phyloP scores from a whole-genome alignment of 2,113 vertebrate species.

The Seriola rivoliana region DNA sequence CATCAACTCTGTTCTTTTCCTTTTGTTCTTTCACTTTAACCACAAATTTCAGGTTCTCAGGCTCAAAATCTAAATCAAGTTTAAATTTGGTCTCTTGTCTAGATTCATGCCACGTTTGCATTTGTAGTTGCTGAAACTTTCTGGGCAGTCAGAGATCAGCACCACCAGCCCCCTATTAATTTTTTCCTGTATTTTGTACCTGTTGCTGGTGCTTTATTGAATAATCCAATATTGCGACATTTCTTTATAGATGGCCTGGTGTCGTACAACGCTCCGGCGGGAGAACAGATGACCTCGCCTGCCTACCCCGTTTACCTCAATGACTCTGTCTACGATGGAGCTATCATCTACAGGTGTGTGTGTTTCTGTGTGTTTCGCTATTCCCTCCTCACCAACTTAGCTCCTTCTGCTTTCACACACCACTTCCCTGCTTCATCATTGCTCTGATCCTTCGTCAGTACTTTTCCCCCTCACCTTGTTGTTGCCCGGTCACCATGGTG shows the following conservation, averaged over 20 bases:
- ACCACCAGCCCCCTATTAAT: too few relatives aligned
- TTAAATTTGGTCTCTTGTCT: neutral
- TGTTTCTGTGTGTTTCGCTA: neutral
- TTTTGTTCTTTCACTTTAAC: neutral
- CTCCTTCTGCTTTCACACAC: neutral
- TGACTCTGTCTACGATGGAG: conserved; percentile 96
- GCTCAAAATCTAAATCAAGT: neutral
- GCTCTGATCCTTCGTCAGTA: neutral
- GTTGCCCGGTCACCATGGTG: conserved; percentile 72
- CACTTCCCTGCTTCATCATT: conserved; percentile 8
- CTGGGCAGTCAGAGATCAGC: too few relatives aligned
- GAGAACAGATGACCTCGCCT: conserved; percentile 89
- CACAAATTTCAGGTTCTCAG: neutral
- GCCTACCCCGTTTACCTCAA: conserved; percentile 89
- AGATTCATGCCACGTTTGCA: neutral
- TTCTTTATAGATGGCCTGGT: conserved; percentile 91
- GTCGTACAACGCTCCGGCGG: conserved; percentile 92
- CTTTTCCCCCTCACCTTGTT: conserved; percentile 47
- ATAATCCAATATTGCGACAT: neutral
- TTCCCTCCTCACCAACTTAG: neutral
- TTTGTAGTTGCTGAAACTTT: too few relatives aligned
- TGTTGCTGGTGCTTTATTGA: neutral
- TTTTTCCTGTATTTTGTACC: too few relatives aligned
- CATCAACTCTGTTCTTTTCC: neutral
- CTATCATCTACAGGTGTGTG: conserved; percentile 91